phyloP scores from a whole-genome alignment of 2,888 invertebrate species.

The Quadriops clusia region DNA sequence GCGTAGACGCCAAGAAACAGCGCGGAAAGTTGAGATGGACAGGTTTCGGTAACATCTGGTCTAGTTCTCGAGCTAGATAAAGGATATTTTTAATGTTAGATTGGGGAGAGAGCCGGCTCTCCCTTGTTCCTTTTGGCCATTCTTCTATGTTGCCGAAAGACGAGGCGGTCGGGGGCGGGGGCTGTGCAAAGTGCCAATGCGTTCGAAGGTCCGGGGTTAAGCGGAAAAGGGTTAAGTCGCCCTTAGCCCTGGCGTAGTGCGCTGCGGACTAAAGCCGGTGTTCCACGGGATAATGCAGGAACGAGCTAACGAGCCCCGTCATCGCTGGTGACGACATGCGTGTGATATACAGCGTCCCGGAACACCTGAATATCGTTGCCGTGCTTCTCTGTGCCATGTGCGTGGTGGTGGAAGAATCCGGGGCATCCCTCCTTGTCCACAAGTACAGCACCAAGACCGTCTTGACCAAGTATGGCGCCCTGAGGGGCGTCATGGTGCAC shows the following conservation, averaged over 20 bases:
- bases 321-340: slow-evolving; percentile 34
- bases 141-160: neutral
- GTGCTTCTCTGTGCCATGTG: slow-evolving; percentile 30
- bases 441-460: slow-evolving; percentile 75
- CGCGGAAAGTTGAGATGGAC: slow-evolving; percentile 17
- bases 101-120: no score
- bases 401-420: slow-evolving; percentile 42
- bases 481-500: slow-evolving; percentile 75
- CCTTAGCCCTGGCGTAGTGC: no score
- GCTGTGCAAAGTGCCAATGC: no score
- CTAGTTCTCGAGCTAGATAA: slow-evolving; percentile 3
- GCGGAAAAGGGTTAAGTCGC: no score
- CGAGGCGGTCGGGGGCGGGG: neutral
- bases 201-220: no score
- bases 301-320: slow-evolving; percentile 24
- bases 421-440: slow-evolving; percentile 46
- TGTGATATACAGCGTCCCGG: slow-evolving; percentile 27
- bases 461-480: slow-evolving; percentile 78
- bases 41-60: slow-evolving; percentile 25
- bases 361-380: slow-evolving; percentile 29
- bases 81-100: neutral
- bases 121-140: neutral
- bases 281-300: slow-evolving; percentile 20
- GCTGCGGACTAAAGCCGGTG: neutral
- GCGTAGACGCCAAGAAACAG: slow-evolving; percentile 11